phyloP scores from a whole-genome alignment of 1,140 invertebrate species.

The Coenobita brevimanus region DNA sequence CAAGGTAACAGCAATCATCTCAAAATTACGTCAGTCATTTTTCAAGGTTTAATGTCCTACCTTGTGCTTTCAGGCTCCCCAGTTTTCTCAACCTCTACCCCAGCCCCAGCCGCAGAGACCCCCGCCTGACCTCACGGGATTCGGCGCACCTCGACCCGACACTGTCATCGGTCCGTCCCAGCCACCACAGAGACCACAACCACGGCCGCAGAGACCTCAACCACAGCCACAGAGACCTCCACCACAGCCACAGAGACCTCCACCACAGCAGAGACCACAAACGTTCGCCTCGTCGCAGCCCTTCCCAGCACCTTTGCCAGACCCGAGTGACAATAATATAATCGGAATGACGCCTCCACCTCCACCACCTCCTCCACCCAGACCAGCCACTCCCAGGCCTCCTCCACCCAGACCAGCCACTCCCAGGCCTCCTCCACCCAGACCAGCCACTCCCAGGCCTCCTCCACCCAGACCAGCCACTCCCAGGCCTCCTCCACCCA shows the following conservation, averaged over 20 bases:
- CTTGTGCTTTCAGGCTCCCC: no score
- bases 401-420: no score
- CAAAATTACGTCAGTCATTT: no score
- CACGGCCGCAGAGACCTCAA: not conserved
- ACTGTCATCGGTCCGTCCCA: not conserved
- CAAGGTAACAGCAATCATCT: no score
- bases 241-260: not conserved
- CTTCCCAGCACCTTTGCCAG: constrained; percentile 28
- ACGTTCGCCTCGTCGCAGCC: constrained; percentile 17
- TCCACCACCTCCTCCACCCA: constrained; percentile 40
- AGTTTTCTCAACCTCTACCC: no score
- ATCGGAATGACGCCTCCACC: constrained; percentile 52
- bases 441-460: not conserved
- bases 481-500: not conserved
- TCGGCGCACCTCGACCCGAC: no score
- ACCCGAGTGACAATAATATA: constrained; percentile 42
- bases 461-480: constrained; percentile 1
- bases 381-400: not conserved
- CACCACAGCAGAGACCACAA: not conserved
- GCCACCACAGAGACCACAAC: not conserved
- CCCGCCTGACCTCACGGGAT: no score
- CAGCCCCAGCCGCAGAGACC: no score
- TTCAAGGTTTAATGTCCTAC: no score
- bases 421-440: not conserved
- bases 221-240: not conserved